Base-by-base conservation (phyloP, 2,113 vertebrate genomes). In the Vulpes ferrilata region DNA sequence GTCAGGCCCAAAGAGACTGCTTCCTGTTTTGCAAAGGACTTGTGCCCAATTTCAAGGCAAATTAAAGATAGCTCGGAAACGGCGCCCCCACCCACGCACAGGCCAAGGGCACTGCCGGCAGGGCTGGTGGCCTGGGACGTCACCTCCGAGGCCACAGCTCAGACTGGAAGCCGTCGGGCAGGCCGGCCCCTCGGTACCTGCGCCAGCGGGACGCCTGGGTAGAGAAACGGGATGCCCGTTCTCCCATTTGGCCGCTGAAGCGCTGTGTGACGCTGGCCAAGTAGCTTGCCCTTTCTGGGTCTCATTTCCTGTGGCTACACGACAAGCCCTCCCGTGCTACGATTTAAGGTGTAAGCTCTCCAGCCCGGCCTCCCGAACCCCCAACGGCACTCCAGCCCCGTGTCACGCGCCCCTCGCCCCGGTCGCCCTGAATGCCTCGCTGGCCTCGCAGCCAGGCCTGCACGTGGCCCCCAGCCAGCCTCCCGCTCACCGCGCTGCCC, bases 1-100 rank as follows among this genome's bases (percentile, higher is more conserved):
- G 93, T 96, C 88, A 16, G 95, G 93, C 96, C 97, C 97, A 35
- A 91, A 98, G 98, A 98, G 95, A 97, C 43, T 17, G 76, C 97
- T 98, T 98, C 98, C 98, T 98, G 98, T 96, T 96, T 92, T 89
- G 93, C 97, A 95, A 95, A 95, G 96, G 90, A 96, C 93, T 96
- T 86, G 93, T 83, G 96, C 96, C 97, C 96, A 97, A 97, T 97
- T 98, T 96, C 97, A 97, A 97, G 96, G 93, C 95, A 97, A 98
- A 98, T 97, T 96, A 96, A 96, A 97, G 43, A 51, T 85, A 84
- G 96, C 96, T 97, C 59, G 69, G 94, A 89, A 88, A 94, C 71
- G 88, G 96, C 65, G 43, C 84, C 89, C 97, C 91, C 94, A 69
- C 32, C 65, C 86, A 4, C 20, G 0, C 35, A 57, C 30, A 51